These are phyloP conservation scores for Pygoscelis antarcticus DNA, from an alignment of 2,113 vertebrate species.

Conservation along the genomic window DNA sequence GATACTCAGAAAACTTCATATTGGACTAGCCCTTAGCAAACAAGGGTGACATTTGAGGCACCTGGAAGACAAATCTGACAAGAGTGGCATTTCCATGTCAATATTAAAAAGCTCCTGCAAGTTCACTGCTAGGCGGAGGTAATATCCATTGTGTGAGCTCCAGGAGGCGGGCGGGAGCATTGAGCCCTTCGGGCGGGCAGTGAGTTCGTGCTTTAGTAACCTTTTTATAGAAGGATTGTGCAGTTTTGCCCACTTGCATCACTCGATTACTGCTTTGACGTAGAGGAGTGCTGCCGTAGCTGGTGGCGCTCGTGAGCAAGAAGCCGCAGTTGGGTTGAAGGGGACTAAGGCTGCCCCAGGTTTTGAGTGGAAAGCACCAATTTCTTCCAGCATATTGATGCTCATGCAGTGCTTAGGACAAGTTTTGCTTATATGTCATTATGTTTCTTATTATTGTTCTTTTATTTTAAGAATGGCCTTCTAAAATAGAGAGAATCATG, in stretches of 20 bases:
- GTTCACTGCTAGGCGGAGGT: neutral
- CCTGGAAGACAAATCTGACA: neutral
- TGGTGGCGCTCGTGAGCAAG: neutral
- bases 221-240: neutral
- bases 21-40: neutral
- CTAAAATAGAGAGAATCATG: neutral
- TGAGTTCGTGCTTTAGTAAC: neutral
- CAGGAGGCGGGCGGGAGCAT: neutral
- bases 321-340: neutral
- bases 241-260: neutral
- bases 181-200: neutral
- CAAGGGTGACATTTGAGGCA: slow-evolving; percentile 33
- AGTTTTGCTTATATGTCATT: neutral
- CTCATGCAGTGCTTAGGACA: neutral
- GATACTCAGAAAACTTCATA: slow-evolving; percentile 19
- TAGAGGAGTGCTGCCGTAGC: neutral
- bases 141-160: neutral
- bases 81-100: neutral
- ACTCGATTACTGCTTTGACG: rapidly evolving
- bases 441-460: neutral
- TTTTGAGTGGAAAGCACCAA: neutral
- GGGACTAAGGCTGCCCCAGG: neutral
- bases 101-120: neutral
- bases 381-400: neutral
- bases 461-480: neutral